These are phyloP conservation scores for Rhinoderma darwinii DNA, from an alignment of 2,113 vertebrate species.

Conservation along the genomic window DNA sequence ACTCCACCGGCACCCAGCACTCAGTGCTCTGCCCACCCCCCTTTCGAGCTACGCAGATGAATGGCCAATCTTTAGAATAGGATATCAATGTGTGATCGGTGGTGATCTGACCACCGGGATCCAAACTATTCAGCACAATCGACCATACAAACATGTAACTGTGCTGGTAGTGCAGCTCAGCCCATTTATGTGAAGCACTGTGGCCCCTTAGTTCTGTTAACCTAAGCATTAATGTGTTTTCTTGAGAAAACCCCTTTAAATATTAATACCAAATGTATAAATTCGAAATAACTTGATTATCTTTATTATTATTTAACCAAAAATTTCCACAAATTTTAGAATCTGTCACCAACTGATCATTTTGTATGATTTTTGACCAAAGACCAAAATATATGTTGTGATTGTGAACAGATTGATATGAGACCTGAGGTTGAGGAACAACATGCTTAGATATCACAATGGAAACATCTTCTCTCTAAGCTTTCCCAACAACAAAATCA, in stretches of 20 bases:
- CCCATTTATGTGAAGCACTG: too few relatives aligned
- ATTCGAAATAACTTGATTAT: too few relatives aligned
- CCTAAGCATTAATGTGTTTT: too few relatives aligned
- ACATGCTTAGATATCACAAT: slow-evolving; percentile 5
- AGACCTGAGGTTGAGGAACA: background rate
- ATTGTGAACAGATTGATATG: background rate
- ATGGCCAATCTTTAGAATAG: too few relatives aligned
- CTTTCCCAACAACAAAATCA: slow-evolving; percentile 35
- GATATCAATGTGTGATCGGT: background rate
- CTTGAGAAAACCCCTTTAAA: too few relatives aligned
- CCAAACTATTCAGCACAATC: too few relatives aligned
- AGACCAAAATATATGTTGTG: background rate
- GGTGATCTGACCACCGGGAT: background rate
- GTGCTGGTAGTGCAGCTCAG: too few relatives aligned
- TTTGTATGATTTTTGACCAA: background rate
- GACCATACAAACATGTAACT: too few relatives aligned
- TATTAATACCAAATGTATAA: background rate
- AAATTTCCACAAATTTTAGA: background rate
- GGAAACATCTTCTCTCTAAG: background rate
- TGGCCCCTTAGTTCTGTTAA: too few relatives aligned
- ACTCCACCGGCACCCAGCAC: too few relatives aligned
- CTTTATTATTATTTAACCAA: background rate
- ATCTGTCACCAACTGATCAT: background rate
- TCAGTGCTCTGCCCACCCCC: too few relatives aligned
- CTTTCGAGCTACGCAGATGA: too few relatives aligned